phyloP scores from a whole-genome alignment of 2,113 vertebrate genomes.

The Actenoides lindsayi region DNA sequence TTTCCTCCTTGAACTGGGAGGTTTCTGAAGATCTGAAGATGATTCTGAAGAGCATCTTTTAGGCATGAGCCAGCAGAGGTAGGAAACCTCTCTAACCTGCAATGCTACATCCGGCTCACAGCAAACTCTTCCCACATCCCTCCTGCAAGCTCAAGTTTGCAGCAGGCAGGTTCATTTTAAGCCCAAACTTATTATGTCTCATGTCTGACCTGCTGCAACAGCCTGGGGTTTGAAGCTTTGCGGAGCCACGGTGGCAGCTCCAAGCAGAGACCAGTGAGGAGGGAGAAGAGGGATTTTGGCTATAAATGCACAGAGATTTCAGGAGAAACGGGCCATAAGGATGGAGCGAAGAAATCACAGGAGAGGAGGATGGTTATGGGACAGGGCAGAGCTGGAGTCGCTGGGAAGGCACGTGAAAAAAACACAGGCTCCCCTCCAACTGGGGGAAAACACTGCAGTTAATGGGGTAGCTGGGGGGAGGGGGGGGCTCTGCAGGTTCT shows the following conservation, averaged over 20 bases:
- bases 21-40: neutral
- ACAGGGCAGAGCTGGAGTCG: neutral
- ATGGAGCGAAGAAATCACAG: neutral
- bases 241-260: rapidly evolving
- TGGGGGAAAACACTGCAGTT: neutral
- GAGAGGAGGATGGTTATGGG: neutral
- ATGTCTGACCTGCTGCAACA: neutral
- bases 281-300: neutral
- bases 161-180: neutral
- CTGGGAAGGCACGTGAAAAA: neutral
- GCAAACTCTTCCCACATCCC: neutral
- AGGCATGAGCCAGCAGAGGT: neutral
- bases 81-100: neutral
- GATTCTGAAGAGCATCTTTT: neutral
- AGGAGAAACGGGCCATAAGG: neutral
- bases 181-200: neutral
- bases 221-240: neutral
- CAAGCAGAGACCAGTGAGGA: neutral
- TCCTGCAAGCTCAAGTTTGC: neutral
- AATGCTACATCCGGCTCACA: neutral
- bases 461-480: neutral
- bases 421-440: neutral
- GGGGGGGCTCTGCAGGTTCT: neutral
- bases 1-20: neutral
- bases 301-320: neutral